These are phyloP conservation scores for Myathropa florea DNA, from an alignment of 2,888 invertebrate species.

Conservation along the genomic window DNA sequence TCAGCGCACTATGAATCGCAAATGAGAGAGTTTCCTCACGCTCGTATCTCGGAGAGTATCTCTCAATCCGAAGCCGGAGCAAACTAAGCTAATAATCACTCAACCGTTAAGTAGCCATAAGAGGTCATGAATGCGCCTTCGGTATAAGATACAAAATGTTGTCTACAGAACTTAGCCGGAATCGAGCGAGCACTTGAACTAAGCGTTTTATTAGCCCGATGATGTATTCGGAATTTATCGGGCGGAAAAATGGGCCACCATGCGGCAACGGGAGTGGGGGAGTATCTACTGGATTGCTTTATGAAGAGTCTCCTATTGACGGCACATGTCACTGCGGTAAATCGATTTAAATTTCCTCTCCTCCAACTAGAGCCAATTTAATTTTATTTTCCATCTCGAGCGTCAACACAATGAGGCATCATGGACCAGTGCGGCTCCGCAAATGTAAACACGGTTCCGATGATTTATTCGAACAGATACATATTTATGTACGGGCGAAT, in stretches of 20 bases:
- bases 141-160: neutral
- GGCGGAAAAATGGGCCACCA: neutral
- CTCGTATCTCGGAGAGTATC: neutral
- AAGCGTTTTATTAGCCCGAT: slow-evolving; percentile 58
- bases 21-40: neutral
- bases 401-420: neutral
- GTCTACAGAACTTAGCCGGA: neutral
- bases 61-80: neutral
- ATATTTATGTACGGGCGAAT: neutral
- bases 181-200: slow-evolving; percentile 47
- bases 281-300: neutral
- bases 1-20: neutral
- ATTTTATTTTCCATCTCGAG: neutral
- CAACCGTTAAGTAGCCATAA: slow-evolving; percentile 54
- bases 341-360: slow-evolving; percentile 42
- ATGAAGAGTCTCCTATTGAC: slow-evolving; percentile 21
- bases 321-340: slow-evolving; percentile 24
- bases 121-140: slow-evolving; percentile 30
- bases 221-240: slow-evolving; percentile 40
- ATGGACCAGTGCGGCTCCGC: neutral
- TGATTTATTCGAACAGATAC: slow-evolving; percentile 59
- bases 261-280: neutral
- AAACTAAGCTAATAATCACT: slow-evolving; percentile 54
- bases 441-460: slow-evolving; percentile 58
- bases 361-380: neutral